Base-by-base conservation (phyloP, 2,797 vertebrate genomes). In the Lagodon rhomboides region DNA sequence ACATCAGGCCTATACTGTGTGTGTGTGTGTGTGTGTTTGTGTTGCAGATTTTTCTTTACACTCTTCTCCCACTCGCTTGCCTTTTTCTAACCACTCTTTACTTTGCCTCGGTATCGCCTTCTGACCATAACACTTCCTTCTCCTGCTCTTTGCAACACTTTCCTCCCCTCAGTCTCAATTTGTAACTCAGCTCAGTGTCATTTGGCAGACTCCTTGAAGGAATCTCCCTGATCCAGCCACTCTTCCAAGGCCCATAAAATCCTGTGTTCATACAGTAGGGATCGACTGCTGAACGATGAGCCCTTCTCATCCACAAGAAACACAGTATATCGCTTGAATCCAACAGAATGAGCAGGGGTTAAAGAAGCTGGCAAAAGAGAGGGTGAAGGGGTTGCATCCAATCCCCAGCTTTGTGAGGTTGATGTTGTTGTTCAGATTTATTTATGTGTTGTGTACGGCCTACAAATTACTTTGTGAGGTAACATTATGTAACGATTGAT, bases 151-250 rank as follows among this genome's bases (percentile, higher is more conserved):
- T 38, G 59, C n/a, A 56, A 34, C 44, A 50, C 15, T 43, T 46
- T 51, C 30, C 38, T 25, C 17, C 65, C 46, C n/a, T 54, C 53
- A 12, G 47, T 60, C 56, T 64, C 17, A 12, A 47, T 64, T 20
- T 71, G 17, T 30, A 49, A 30, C 27, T 53, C 47, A 43, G n/a
- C 30, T 50, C 30, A 34, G 30, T 30, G 34, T 87, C 47, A 64
- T 85, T 58, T 54, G 61, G 46, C 75, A 43, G 49, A 69, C 15
- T 20, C 22, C 23, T 83, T 2, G 3, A 60, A 61, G 70, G 56
- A 47, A 30, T 85, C 50, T 72, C 46, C 9, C 59, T 27, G 47
- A 23, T 61, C 41, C 16, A 20, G 47, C 38, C 56, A 8, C 64
- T 56, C 22, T 53, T 18, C 43, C 20, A 60, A 44, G 68, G 16